A percentile compares a stretch with the other conserved stretches of the same genome.
Conservation (phyloP, 2,888 invertebrate species). For the Xestia c-nigrum region DNA sequence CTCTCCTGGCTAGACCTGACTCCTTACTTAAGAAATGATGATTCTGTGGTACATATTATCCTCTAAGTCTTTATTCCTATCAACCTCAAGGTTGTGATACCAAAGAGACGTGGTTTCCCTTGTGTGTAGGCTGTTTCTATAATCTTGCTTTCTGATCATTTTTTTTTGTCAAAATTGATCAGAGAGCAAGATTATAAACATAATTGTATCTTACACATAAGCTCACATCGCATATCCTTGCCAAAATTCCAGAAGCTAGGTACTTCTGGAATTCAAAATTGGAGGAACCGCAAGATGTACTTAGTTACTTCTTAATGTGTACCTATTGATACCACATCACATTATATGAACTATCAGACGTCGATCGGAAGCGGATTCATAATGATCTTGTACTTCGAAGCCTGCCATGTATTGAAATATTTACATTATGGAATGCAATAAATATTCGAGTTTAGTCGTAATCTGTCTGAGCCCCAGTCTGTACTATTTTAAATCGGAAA, state of each 20-base stretch:
- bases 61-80: neutral
- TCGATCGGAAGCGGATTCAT: slow-evolving; percentile 19
- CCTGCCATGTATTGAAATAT: slow-evolving; percentile 47
- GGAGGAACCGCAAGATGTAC: neutral
- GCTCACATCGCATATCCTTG: neutral
- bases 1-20: neutral
- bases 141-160: no score
- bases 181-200: neutral
- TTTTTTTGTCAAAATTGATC: slow-evolving; percentile 5
- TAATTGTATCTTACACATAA: neutral
- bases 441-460: slow-evolving; percentile 54
- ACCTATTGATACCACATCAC: neutral
- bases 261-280: neutral
- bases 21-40: neutral
- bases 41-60: slow-evolving; percentile 1
- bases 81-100: neutral
- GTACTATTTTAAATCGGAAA: slow-evolving; percentile 58
- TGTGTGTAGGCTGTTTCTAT: neutral
- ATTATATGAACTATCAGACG: neutral
- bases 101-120: neutral
- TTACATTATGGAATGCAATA: slow-evolving; percentile 51
- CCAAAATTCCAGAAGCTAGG: neutral
- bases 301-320: slow-evolving; percentile 1
- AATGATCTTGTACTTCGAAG: slow-evolving; percentile 33
- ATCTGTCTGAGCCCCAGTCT: slow-evolving; percentile 58